Base-by-base conservation (phyloP, 1,140 invertebrate species). In the Drosophila truncata region DNA sequence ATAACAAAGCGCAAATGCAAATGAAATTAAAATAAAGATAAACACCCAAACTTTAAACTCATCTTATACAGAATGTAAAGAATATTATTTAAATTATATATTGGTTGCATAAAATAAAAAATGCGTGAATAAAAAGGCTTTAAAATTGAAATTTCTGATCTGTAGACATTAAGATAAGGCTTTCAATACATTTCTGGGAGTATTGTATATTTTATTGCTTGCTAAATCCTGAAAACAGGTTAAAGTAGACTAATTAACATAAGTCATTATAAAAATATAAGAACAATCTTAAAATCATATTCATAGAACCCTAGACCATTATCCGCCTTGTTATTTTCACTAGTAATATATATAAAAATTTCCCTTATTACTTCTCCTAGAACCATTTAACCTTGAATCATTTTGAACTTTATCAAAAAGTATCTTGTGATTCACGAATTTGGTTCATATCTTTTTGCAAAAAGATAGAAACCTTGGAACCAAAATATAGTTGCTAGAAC, bases 21-120 rank as follows among this genome's bases (percentile, higher is more conserved):
- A 49, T 72, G 27, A 66, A 69, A 67, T 6, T 37, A 4, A 4
- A 72, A 49, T 70, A 70, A 47, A 71, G 5, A 37, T 16, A 11
- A 18, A 27, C 2, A 18, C n/a, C 14, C 1, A 33, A 11, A 13
- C 18, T 37, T 23, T 6, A 20, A 29, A 10, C 4, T 18, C 2
- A n/a, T 20, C 9, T 14, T 25, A n/a, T n/a, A n/a, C 1, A 65
- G 18, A 35, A 0, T 31, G 6, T 23, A 31, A 2, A 42, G 18
- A 57, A 31, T 18, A 25, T 20, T 14, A 6, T 4, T 20, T 8
- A 23, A 20, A 52, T 33, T 20, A 14, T 14, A 13, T 16, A 2
- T 14, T 52, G 1, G n/a, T 1, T 50, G 23, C 4, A 4, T 10
- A 27, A 27, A 10, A n/a, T 47, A 46, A 16, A 47, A 25, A 47